Evolutionary conservation across 2,797 vertebrate species (phyloP).

Genomic region (Arnoldichthys spilopterus): DNA sequence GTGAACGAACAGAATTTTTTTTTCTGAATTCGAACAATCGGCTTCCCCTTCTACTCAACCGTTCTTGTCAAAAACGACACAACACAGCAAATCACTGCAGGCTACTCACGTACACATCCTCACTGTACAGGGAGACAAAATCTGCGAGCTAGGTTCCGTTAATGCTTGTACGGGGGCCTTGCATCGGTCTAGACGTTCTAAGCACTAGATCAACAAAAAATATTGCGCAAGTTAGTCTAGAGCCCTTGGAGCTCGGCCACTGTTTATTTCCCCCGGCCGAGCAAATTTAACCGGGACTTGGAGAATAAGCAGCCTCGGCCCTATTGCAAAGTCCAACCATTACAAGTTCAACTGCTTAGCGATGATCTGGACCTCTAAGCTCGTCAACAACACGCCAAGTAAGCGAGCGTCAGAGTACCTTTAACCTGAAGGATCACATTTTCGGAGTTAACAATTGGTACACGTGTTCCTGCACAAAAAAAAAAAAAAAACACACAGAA

Average conservation of each 20-base stretch:
- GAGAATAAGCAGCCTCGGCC: not conserved
- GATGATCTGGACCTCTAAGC: not conserved
- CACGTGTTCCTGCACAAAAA: too few species aligned
- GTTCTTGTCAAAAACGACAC: not conserved
- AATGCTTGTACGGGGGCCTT: not conserved
- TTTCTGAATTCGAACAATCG: not conserved
- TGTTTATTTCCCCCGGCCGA: not conserved
- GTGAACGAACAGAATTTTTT: not conserved
- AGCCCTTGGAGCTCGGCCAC: not conserved
- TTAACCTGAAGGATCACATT: not conserved
- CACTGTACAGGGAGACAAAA: not conserved
- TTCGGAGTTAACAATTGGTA: too few species aligned
- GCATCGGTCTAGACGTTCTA: not conserved
- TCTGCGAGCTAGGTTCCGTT: not conserved
- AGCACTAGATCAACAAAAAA: not conserved
- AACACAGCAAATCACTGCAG: not conserved
- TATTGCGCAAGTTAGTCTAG: not conserved
- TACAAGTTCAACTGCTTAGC: not conserved
- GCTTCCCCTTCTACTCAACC: too few species aligned
- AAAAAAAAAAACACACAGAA: too few species aligned
- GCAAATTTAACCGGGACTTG: constrained; percentile 13
- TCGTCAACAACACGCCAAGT: not conserved
- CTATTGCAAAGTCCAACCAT: constrained; percentile 5
- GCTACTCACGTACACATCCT: not conserved
- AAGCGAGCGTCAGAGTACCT: not conserved